Evolutionary conservation across 1,140 invertebrate species (phyloP).

Genomic region (Leptinotarsa lineolata): DNA sequence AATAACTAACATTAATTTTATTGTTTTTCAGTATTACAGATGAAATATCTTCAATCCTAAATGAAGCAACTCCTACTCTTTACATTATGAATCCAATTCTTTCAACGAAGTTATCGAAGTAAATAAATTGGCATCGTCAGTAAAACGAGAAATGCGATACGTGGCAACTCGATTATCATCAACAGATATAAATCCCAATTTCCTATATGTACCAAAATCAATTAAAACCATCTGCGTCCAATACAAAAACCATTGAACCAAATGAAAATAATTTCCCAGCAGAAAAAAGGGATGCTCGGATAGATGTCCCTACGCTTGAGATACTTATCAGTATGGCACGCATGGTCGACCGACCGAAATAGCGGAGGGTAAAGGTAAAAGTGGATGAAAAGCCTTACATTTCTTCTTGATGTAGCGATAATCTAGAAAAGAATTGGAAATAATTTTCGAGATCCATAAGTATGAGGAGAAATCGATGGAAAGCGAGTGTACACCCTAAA

Average conservation of each 20-base stretch:
- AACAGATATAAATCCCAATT: conserved; percentile 4
- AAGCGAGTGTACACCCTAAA: background rate
- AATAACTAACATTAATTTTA: no score
- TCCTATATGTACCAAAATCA: conserved; percentile 12
- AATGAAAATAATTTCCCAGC: conserved; percentile 19
- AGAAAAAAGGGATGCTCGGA: background rate
- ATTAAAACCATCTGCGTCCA: conserved; percentile 6
- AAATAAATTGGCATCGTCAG: no score
- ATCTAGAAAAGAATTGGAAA: conserved; percentile 16
- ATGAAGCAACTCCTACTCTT: no score
- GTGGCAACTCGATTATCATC: background rate
- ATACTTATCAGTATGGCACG: conserved; percentile 15
- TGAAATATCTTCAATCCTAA: no score
- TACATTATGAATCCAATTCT: no score
- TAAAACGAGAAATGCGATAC: no score
- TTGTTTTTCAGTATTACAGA: no score
- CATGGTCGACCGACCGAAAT: background rate
- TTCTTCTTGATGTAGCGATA: conserved; percentile 3
- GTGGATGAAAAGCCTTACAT: conserved; percentile 17
- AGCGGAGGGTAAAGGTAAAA: background rate
- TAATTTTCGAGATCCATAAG: conserved; percentile 23
- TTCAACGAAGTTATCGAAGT: no score
- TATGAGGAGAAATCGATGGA: background rate
- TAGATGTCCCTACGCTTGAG: background rate
- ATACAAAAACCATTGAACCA: background rate